A percentile compares a stretch with the other conserved stretches of the same genome.
Conservation (phyloP, 2,888 invertebrate genomes). For the Drosophila koepferae region DNA sequence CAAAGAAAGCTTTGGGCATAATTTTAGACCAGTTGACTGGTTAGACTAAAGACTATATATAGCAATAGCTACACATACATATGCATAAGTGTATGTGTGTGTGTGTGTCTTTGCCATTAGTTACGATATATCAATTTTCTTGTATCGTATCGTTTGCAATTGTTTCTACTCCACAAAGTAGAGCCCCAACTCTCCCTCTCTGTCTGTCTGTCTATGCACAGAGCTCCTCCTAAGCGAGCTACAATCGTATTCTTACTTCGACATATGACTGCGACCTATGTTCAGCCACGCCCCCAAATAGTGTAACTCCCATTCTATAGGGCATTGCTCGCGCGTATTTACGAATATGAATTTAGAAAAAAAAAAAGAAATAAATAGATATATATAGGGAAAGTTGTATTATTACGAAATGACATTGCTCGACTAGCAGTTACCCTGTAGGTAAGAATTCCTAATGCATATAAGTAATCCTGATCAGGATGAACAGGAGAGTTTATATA, state of each 20-base stretch:
- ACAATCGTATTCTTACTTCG: background rate
- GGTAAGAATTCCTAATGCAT: too few relatives aligned
- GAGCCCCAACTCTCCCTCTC: background rate
- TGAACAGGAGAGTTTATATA: too few relatives aligned
- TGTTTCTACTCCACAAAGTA: conserved; percentile 39
- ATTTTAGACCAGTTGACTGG: conserved; percentile 14
- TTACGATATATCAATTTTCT: conserved; percentile 61
- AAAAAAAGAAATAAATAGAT: conserved; percentile 14
- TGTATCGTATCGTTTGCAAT: conserved; percentile 46
- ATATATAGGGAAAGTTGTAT: background rate
- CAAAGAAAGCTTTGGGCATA: background rate
- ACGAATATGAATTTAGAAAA: conserved; percentile 30
- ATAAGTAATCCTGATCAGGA: too few relatives aligned
- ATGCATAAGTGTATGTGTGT: background rate
- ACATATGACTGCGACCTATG: background rate
- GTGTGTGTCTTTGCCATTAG: conserved; percentile 41
- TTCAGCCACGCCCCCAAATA: background rate
- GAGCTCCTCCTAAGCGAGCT: background rate
- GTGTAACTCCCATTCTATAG: background rate
- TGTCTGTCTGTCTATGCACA: background rate
- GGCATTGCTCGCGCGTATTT: conserved; percentile 15
- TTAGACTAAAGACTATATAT: background rate
- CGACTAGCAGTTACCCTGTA: conserved; percentile 16
- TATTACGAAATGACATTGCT: background rate
- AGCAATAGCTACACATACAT: background rate